Evolutionary conservation across 2,113 vertebrate genomes (phyloP).

Genomic region (Gymnocephalus cernua): DNA sequence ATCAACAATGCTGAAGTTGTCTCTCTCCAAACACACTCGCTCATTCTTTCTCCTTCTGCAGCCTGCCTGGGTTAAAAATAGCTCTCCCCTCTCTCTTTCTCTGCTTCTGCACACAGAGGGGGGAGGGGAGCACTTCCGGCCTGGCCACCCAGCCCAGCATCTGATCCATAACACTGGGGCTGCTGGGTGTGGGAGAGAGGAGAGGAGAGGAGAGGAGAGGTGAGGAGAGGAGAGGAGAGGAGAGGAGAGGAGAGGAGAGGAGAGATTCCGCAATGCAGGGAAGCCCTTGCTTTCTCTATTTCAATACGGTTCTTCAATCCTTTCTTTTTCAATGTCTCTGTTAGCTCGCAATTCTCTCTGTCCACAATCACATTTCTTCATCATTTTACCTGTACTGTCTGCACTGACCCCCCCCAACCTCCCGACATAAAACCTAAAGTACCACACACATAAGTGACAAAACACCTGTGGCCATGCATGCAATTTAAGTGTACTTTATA

Average conservation of each 20-base stretch:
- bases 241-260: constrained; percentile 47
- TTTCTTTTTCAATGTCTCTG: constrained; percentile 18
- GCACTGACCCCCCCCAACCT: neutral
- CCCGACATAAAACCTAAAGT: neutral
- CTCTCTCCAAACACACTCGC: constrained; percentile 73
- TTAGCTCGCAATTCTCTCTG: neutral
- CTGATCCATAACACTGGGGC: constrained; percentile 80
- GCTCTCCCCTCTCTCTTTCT: constrained; percentile 81
- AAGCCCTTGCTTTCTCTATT: constrained; percentile 50
- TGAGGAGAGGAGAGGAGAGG: neutral
- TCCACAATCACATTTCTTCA: constrained; percentile 23
- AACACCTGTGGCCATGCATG: constrained; percentile 24
- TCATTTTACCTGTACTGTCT: too few relatives aligned
- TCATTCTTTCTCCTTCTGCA: constrained; percentile 82
- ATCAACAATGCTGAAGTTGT: constrained; percentile 79
- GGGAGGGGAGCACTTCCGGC: constrained; percentile 83
- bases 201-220: constrained; percentile 4
- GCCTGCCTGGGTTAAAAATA: constrained; percentile 83
- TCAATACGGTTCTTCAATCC: constrained; percentile 17
- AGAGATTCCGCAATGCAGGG: constrained; percentile 67
- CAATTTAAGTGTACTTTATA: neutral
- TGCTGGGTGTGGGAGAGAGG: constrained; percentile 66
- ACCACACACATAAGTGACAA: neutral
- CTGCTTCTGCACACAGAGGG: constrained; percentile 78
- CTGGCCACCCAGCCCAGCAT: constrained; percentile 81